These are phyloP conservation scores for Fabriciana adippe DNA, from an alignment of 2,888 invertebrate species.

Conservation along the genomic window DNA sequence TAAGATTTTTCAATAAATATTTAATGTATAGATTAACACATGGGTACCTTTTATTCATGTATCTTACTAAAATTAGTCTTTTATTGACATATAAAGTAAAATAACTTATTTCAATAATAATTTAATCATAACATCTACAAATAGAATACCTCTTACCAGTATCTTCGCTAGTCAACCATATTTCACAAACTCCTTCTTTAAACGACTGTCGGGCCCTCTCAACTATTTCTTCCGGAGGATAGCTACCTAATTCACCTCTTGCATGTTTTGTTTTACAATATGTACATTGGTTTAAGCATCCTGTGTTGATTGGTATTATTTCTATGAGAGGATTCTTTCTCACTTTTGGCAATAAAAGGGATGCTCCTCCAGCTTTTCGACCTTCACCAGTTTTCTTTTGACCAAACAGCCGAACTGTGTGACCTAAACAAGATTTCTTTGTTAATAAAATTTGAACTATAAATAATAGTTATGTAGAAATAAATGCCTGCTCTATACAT, in stretches of 20 bases:
- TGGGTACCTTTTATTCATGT: no score
- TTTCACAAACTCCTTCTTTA: conserved; percentile 95
- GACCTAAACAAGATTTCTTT: conserved; percentile 65
- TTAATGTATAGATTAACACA: no score
- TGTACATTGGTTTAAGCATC: conserved; percentile 98
- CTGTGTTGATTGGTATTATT: conserved; percentile 97
- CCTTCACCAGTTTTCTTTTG: conserved; percentile 92
- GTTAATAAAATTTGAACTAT: no score
- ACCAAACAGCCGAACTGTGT: conserved; percentile 87
- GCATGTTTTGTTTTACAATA: conserved; percentile 99
- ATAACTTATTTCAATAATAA: no score
- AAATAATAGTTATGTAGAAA: no score
- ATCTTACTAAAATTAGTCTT: no score
- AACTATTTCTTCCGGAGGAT: conserved; percentile 94
- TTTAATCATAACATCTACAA: no score
- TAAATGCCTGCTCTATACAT: no score
- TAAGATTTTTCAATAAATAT: no score
- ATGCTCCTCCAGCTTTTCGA: conserved; percentile 92
- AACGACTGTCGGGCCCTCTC: conserved; percentile 93
- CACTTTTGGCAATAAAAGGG: conserved; percentile 94
- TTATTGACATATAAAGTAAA: no score
- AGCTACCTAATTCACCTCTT: conserved; percentile 97
- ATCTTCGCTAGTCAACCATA: conserved; percentile 99
- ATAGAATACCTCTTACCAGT: conserved; percentile 83
- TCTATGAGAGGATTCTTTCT: conserved; percentile 97